Percentiles rank a stretch among this genome's conserved stretches.
These are phyloP conservation scores for Acleris literana DNA, from an alignment of 2,888 invertebrate species.

Conservation along the genomic window DNA sequence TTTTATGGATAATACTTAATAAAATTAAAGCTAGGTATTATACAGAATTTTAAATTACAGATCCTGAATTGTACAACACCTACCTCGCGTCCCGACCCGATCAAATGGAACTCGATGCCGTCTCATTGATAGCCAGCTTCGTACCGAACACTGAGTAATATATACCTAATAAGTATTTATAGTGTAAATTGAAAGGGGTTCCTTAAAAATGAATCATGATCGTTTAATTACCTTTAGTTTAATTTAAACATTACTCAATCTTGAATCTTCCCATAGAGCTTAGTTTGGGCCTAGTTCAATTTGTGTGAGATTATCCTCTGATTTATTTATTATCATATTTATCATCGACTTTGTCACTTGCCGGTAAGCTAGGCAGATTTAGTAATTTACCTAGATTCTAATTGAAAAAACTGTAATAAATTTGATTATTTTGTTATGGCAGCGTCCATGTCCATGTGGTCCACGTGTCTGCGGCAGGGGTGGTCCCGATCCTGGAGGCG, in stretches of 20 bases:
- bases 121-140: constrained; percentile 80
- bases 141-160: constrained; percentile 77
- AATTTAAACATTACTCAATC: no score
- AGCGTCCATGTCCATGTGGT: constrained; percentile 85
- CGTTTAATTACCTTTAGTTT: no score
- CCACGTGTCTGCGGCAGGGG: constrained; percentile 84
- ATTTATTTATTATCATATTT: no score
- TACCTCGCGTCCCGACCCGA: constrained; percentile 84
- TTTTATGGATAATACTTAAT: no score
- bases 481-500: constrained; percentile 77
- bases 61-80: constrained; percentile 80
- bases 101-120: constrained; percentile 85
- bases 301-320: no score
- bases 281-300: no score
- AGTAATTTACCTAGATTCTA: no score
- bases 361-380: no score
- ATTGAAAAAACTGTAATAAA: background rate
- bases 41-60: constrained; percentile 43
- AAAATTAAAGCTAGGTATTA: background rate
- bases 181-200: no score
- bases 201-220: no score
- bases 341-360: no score
- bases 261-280: no score
- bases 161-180: background rate
- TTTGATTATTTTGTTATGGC: constrained; percentile 8